These are phyloP conservation scores for Lypha dubia DNA, from an alignment of 2,888 invertebrate genomes.

Conservation along the genomic window DNA sequence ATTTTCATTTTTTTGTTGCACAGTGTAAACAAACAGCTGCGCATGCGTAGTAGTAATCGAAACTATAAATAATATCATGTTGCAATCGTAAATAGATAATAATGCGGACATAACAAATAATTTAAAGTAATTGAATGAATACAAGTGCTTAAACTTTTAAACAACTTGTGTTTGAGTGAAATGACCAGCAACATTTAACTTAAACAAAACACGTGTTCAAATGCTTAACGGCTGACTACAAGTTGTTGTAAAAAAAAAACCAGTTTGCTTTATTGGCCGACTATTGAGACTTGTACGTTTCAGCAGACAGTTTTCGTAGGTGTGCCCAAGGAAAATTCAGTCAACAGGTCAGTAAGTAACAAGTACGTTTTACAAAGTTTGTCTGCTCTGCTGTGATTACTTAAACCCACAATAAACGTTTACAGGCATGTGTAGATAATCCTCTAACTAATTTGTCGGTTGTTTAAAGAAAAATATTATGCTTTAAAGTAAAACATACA, in stretches of 20 bases:
- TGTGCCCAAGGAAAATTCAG: slow-evolving; percentile 26
- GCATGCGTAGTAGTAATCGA: slow-evolving; percentile 56
- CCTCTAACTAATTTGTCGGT: neutral
- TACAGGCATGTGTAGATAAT: neutral
- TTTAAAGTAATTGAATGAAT: slow-evolving; percentile 40
- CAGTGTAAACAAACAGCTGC: slow-evolving; percentile 48
- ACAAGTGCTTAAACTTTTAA: neutral
- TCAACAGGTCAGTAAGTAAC: slow-evolving; percentile 63
- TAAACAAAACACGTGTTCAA: slow-evolving; percentile 58
- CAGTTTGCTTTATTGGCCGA: slow-evolving; percentile 44
- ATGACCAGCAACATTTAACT: neutral
- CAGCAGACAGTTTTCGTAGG: slow-evolving; percentile 54
- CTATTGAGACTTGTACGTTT: neutral
- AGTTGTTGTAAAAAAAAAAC: slow-evolving; percentile 36
- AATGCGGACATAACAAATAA: slow-evolving; percentile 45
- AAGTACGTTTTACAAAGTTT: slow-evolving; percentile 24
- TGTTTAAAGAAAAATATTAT: too few species aligned
- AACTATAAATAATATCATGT: slow-evolving; percentile 22
- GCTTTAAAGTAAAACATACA: too few species aligned
- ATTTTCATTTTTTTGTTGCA: too few species aligned
- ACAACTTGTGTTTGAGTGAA: neutral
- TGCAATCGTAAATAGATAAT: slow-evolving; percentile 5
- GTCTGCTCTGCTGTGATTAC: neutral
- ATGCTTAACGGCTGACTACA: too few species aligned
- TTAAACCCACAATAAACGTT: neutral